Conservation (phyloP, 2,888 invertebrate species). For the Thera obeliscata region DNA sequence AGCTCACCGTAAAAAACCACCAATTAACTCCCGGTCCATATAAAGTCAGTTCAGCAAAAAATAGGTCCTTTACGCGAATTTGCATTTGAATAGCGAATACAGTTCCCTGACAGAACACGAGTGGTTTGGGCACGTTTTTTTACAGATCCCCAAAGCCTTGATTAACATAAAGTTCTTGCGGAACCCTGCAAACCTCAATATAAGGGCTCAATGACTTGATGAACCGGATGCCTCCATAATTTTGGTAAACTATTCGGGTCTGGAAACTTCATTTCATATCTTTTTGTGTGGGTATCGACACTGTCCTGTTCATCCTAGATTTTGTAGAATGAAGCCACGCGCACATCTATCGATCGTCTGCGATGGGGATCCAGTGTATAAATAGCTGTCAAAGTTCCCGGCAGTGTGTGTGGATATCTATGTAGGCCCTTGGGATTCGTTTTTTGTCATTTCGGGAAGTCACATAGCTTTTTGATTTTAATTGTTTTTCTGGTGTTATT, state of each 20-base stretch:
- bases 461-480: no score
- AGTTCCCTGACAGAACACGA: constrained; percentile 54
- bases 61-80: constrained; percentile 64
- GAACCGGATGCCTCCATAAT: constrained; percentile 49
- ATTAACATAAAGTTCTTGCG: constrained; percentile 73
- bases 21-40: constrained; percentile 17
- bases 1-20: constrained; percentile 10
- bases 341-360: no score
- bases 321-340: neutral
- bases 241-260: constrained; percentile 34
- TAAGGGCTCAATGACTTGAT: constrained; percentile 55
- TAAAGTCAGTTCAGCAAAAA: constrained; percentile 66
- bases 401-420: no score
- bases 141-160: constrained; percentile 55
- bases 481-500: no score
- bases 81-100: constrained; percentile 65
- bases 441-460: no score
- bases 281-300: constrained; percentile 36
- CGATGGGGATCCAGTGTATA: no score
- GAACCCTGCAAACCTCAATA: constrained; percentile 57
- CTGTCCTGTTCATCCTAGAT: constrained; percentile 1
- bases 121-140: constrained; percentile 62
- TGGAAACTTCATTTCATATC: constrained; percentile 41
- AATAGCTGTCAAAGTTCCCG: no score
- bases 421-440: no score